phyloP scores from a whole-genome alignment of 2,888 invertebrate genomes.

The Microctonus brassicae region DNA sequence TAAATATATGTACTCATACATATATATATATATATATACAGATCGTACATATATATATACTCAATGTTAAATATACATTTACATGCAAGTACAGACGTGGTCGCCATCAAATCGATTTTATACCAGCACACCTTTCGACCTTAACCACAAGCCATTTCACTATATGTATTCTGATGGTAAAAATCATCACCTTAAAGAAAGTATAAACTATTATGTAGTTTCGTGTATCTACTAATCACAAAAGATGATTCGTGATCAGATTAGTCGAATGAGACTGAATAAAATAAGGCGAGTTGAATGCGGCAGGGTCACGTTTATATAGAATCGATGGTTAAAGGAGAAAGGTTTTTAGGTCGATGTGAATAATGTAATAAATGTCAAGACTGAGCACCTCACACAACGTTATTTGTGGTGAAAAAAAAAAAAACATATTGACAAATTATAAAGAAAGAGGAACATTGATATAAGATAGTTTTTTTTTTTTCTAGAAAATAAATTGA shows the following conservation, averaged over 20 bases:
- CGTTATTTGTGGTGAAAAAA: neutral
- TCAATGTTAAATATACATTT: neutral
- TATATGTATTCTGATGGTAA: no score
- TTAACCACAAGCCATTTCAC: conserved; percentile 45
- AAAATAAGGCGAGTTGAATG: conserved; percentile 11
- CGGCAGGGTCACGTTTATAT: conserved; percentile 33
- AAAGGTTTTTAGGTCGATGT: conserved; percentile 29
- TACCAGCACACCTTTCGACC: conserved; percentile 47
- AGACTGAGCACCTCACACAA: conserved; percentile 28
- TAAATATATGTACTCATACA: no score
- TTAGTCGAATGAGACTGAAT: conserved; percentile 11
- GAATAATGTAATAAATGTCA: conserved; percentile 34
- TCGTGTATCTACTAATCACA: neutral
- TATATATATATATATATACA: no score
- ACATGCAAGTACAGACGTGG: conserved; percentile 42
- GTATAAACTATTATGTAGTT: no score
- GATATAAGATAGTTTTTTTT: neutral
- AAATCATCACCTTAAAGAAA: no score
- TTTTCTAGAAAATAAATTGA: neutral
- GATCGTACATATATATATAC: no score
- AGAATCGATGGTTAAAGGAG: conserved; percentile 32
- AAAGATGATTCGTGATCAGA: conserved; percentile 27
- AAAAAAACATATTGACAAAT: neutral
- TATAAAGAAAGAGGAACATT: neutral
- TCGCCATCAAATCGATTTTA: conserved; percentile 53